Conservation (phyloP, 2,888 invertebrate genomes). For the Osedax fenrisi region DNA sequence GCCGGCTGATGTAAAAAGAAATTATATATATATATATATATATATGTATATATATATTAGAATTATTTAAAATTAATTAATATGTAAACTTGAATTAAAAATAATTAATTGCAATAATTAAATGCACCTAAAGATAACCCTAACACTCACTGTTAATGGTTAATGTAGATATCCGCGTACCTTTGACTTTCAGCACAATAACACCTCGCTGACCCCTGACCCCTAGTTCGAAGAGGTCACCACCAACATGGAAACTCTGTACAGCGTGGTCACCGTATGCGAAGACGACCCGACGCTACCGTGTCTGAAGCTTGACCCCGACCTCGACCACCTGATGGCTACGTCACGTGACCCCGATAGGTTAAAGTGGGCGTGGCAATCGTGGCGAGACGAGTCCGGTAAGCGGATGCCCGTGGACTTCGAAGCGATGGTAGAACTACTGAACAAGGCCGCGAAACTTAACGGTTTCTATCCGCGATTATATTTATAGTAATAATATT, state of each 20-base stretch:
- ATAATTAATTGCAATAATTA: too few species aligned
- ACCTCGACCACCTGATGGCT: neutral
- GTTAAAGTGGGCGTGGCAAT: slow-evolving; percentile 33
- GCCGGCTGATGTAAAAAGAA: too few species aligned
- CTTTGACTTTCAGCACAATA: too few species aligned
- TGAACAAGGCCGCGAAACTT: neutral
- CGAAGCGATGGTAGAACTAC: neutral
- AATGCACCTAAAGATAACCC: too few species aligned
- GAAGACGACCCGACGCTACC: neutral
- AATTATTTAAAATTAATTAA: too few species aligned
- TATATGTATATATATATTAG: too few species aligned
- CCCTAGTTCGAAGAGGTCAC: neutral
- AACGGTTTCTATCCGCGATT: slow-evolving; percentile 6
- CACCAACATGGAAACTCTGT: neutral
- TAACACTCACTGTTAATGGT: too few species aligned
- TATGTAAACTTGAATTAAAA: too few species aligned
- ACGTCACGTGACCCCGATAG: neutral
- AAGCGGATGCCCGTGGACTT: slow-evolving; percentile 25
- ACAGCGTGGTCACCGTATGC: neutral
- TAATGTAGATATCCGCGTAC: too few species aligned
- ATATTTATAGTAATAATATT: too few species aligned
- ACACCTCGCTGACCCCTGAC: too few species aligned
- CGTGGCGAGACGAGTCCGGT: slow-evolving; percentile 35
- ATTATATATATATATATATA: too few species aligned
- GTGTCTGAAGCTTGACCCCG: neutral